Base-by-base conservation (phyloP, 2,113 vertebrate genomes). In the Dolichotis patagonum region DNA sequence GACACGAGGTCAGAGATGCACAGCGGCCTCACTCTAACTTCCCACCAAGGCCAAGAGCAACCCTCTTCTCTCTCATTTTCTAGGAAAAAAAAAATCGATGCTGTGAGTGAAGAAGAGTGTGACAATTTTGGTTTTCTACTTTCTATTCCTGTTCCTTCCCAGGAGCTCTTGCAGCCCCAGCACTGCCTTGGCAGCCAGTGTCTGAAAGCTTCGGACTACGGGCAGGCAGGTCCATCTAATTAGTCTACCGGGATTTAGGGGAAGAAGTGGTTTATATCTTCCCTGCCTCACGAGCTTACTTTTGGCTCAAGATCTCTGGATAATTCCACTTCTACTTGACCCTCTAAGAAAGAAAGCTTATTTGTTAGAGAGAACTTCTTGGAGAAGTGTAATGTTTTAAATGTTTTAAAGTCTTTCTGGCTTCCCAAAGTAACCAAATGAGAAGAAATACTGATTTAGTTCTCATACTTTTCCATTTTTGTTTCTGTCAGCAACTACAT, bases 401-500 rank as follows among this genome's bases (percentile, higher is more conserved):
- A 73, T 54, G 46, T n/a, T 30, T 78, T 41, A 5, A 73, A 92
- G 38, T 73, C 46, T 88, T 83, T 67, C 32, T 35, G 80, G 46
- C 35, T 84, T 80, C 41, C 85, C 75, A 77, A 86, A 78, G 81
- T 60, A 86, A 94, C 35, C 24, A 35, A 71, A 80, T 62, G 56
- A 62, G 91, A 80, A 94, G 52, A 86, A 89, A 80, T 22, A 22
- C 35, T 54, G 54, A 80, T 73, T 84, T 78, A 65, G 52, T 86
- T 85, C 4, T 46, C 41, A 3, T 17, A 32, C 24, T 9, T 97
- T 96, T 83, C 54, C 38, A 49, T 56, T 92, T 95, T 83, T 80
- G 71, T 94, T 96, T 80, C 9, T 77, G 95, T 84, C 94, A 94
- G 78, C 67, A 93, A 56, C 81, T 96, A 56, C 54, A 46, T 35